A percentile compares a stretch with the other conserved stretches of the same genome.
phyloP scores from a whole-genome alignment of 1,140 invertebrate species.

The Trachymyrmex cornetzi region DNA sequence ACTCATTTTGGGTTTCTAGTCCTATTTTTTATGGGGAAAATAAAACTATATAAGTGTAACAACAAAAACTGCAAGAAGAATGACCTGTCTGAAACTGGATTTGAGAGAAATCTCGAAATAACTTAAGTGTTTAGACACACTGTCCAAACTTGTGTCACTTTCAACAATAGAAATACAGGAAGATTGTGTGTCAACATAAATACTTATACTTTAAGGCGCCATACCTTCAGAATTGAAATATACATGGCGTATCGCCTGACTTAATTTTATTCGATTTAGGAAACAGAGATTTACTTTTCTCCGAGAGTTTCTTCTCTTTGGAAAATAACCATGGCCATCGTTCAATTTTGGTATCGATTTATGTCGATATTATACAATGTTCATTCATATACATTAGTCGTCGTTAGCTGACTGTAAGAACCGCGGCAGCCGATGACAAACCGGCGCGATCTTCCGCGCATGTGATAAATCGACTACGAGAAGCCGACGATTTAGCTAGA shows the following conservation, averaged over 20 bases:
- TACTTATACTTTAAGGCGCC: no score
- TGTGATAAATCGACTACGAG: slow-evolving; percentile 51
- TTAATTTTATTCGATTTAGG: slow-evolving; percentile 1
- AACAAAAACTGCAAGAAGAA: no score
- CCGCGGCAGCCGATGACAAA: slow-evolving; percentile 39
- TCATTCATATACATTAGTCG: background rate
- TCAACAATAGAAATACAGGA: no score
- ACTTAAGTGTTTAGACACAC: no score
- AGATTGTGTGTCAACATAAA: slow-evolving; percentile 5
- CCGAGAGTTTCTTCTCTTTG: background rate
- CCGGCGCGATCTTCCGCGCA: background rate
- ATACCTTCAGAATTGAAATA: background rate
- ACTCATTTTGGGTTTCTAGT: slow-evolving; percentile 68
- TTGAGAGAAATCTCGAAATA: no score
- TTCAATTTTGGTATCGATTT: slow-evolving; percentile 16
- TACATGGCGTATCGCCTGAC: background rate
- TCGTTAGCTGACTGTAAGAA: slow-evolving; percentile 17
- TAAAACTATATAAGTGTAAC: no score
- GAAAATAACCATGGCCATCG: no score
- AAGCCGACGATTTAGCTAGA: slow-evolving; percentile 33
- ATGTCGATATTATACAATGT: slow-evolving; percentile 11
- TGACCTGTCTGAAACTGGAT: no score
- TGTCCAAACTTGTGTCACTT: no score
- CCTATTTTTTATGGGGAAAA: no score
- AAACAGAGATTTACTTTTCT: background rate